Percentiles rank a stretch among this genome's conserved stretches.
phyloP scores from a whole-genome alignment of 2,888 invertebrate genomes.

The Cynaeus angustus region DNA sequence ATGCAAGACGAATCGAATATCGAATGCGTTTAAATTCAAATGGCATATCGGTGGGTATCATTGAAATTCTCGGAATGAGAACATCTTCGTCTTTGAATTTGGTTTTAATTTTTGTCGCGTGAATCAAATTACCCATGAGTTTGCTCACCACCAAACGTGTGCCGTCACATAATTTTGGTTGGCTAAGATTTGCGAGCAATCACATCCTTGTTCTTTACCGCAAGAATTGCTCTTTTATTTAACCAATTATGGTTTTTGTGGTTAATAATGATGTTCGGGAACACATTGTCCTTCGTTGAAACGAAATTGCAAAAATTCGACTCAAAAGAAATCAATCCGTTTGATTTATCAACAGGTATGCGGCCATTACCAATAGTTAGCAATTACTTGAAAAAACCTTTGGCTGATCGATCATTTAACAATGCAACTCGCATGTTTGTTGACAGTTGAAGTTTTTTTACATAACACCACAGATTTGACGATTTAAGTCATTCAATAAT shows the following conservation, averaged over 20 bases:
- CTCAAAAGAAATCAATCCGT: constrained; percentile 60
- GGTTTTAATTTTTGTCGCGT: not conserved
- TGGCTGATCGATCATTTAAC: constrained; percentile 56
- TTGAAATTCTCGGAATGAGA: constrained; percentile 12
- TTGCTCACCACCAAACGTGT: no score
- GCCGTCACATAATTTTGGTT: constrained; percentile 47
- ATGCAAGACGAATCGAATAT: no score
- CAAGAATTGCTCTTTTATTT: constrained; percentile 61
- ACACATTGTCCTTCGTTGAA: constrained; percentile 59
- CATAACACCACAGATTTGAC: no score
- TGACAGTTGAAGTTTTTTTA: no score
- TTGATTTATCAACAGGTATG: constrained; percentile 56
- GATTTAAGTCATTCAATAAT: constrained; percentile 64
- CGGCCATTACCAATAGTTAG: constrained; percentile 61
- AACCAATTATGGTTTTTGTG: constrained; percentile 52
- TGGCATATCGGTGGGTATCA: constrained; percentile 4
- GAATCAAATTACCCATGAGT: constrained; percentile 3
- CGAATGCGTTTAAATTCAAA: constrained; percentile 15
- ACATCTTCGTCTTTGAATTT: constrained; percentile 10
- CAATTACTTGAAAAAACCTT: constrained; percentile 58
- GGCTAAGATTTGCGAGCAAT: constrained; percentile 39
- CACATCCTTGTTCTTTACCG: constrained; percentile 58
- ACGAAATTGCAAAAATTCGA: constrained; percentile 59
- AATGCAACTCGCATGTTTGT: no score
- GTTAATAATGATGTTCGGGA: constrained; percentile 61